Base-by-base conservation (phyloP, 1,140 invertebrate species). In the Schlechtendalia chinensis region DNA sequence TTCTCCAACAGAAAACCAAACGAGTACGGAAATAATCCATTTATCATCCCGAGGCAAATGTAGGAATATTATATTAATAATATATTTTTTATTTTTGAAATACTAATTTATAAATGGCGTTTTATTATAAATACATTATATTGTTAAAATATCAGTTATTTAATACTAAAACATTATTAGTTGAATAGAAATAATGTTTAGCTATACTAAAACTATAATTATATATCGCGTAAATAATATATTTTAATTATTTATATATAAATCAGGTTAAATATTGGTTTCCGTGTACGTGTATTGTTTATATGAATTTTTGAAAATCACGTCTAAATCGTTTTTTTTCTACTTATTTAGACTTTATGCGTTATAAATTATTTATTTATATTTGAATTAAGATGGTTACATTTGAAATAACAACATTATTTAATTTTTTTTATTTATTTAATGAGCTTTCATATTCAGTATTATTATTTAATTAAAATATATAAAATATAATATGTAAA, bases 21-120 rank as follows among this genome's bases (percentile, higher is more conserved):
- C 16, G 74, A 63, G 56, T 79, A 79, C 29, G 58, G 39, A 63
- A 79, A 47, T 47, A 79, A 79, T n/a, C 75, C 75, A 29, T 79
- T 79, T 63, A 79, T 79, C 5, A 79, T 79, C 61, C 75, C 75
- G 22, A 56, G 75, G 19, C 69, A 72, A 54, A 19, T 72, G 16
- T 72, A 72, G 47, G 17, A 53, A 72, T 29, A 27, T 4, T 69
- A 22, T 14, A 69, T 53, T 24, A 24, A 11, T 71, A 27, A 53
- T 19, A 53, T 22, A 45, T 5, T 5, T 19, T 8, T 71, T 50
- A 50, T 50, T 71, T 17, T n/a, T 19, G n/a, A 54, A 53, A 32
- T 54, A 0, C 3, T 72, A 72, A 29, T 72, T 54, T 32, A 72
- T 72, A 72, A 72, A 8, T 54, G 24, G 16, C 24, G 1, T 5